A percentile compares a stretch with the other conserved stretches of the same genome.
phyloP scores from a whole-genome alignment of 1,140 invertebrate species.

The Chironomus tepperi region DNA sequence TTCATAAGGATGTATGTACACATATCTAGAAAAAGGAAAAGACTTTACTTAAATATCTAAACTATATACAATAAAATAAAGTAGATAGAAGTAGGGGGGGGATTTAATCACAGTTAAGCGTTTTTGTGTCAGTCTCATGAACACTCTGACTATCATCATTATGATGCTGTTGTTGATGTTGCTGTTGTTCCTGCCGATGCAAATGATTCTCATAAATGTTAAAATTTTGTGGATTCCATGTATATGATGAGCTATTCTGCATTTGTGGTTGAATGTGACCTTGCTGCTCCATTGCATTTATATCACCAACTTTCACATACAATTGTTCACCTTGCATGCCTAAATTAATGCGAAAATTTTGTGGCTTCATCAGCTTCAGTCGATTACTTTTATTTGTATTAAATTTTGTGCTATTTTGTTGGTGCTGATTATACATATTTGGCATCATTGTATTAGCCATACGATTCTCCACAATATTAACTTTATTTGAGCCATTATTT shows the following conservation, averaged over 20 bases:
- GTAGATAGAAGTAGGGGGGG: too few species aligned
- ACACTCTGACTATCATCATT: neutral
- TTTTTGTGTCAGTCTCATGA: neutral
- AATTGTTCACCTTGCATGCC: slow-evolving; percentile 25
- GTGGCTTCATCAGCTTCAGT: slow-evolving; percentile 25
- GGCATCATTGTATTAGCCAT: slow-evolving; percentile 37
- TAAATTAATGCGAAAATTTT: slow-evolving; percentile 25
- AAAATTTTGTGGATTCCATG: slow-evolving; percentile 19
- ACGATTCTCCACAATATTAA: slow-evolving; percentile 40
- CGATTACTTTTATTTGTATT: slow-evolving; percentile 25
- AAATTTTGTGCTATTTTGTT: slow-evolving; percentile 23
- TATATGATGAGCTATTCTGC: neutral
- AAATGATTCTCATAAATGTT: slow-evolving; percentile 20
- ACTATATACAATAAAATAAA: too few species aligned
- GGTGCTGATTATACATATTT: slow-evolving; percentile 31
- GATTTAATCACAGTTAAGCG: neutral
- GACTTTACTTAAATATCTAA: too few species aligned
- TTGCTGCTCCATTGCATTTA: slow-evolving; percentile 25
- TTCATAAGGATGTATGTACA: too few species aligned
- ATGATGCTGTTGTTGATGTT: neutral
- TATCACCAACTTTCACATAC: slow-evolving; percentile 27
- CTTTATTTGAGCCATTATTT: slow-evolving; percentile 38
- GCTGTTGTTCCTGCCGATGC: slow-evolving; percentile 2
- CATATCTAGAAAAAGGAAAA: neutral
- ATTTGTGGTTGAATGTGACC: neutral